These are phyloP conservation scores for Falco novaeseelandiae DNA, from an alignment of 2,797 vertebrate genomes.

Conservation along the genomic window DNA sequence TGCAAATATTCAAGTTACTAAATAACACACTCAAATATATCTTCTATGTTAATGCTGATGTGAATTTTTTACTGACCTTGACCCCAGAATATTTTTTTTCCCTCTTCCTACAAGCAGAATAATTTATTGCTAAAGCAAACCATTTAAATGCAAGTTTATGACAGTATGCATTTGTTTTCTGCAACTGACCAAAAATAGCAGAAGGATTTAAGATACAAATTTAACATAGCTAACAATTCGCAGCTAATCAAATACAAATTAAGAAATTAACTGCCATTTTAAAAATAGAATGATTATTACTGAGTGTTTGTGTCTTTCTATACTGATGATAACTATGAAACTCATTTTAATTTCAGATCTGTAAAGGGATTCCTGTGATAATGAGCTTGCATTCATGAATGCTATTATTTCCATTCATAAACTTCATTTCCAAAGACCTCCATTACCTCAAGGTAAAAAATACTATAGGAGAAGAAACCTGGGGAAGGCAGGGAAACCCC, in stretches of 20 bases:
- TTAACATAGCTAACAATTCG: neutral
- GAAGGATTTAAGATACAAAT: constrained; percentile 2
- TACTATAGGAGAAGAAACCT: neutral
- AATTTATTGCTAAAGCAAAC: constrained; percentile 3
- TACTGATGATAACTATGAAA: neutral
- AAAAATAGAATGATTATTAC: neutral
- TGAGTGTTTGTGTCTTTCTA: neutral
- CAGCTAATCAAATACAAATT: neutral
- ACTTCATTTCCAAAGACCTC: neutral
- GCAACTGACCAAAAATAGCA: neutral
- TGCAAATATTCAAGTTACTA: constrained; percentile 24
- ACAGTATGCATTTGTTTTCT: neutral
- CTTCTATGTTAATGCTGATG: neutral
- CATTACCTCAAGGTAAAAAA: neutral
- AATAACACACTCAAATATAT: constrained; percentile 32
- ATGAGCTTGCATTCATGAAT: neutral
- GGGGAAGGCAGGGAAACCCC: neutral
- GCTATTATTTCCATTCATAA: neutral
- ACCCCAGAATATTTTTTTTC: constrained; percentile 27
- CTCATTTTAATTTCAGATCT: neutral
- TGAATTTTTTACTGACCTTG: constrained; percentile 41
- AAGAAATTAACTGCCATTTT: constrained; percentile 20
- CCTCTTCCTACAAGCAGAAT: neutral
- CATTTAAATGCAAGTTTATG: neutral
- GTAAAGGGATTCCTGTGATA: neutral